A percentile compares a stretch with the other conserved stretches of the same genome.
phyloP scores from a whole-genome alignment of 2,888 invertebrate species.

The Diplolepis rosae region DNA sequence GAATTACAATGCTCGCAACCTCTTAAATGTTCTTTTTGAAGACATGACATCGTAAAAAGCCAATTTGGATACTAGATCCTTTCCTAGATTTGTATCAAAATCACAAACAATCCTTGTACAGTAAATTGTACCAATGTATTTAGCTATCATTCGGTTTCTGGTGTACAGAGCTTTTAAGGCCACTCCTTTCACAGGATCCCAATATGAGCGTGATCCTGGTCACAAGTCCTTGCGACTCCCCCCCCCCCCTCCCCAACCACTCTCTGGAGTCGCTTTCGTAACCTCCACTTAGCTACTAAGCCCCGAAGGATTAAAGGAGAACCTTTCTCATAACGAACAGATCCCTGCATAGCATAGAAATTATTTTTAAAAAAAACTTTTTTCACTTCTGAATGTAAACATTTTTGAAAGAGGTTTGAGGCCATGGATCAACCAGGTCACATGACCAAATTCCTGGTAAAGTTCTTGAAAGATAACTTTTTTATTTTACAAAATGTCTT shows the following conservation, averaged over 20 bases:
- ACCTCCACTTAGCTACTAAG: slow-evolving; percentile 25
- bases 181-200: slow-evolving; percentile 24
- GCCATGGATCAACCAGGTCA: too few relatives aligned
- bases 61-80: background rate
- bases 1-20: slow-evolving; percentile 5
- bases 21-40: background rate
- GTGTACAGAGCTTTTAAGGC: slow-evolving; percentile 28
- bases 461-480: too few relatives aligned
- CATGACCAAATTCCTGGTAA: too few relatives aligned
- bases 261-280: slow-evolving; percentile 2
- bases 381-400: background rate
- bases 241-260: background rate
- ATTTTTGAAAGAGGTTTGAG: background rate
- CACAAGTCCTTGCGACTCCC: slow-evolving; percentile 26
- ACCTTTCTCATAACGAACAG: slow-evolving; percentile 28
- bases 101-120: background rate
- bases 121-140: slow-evolving; percentile 11
- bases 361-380: background rate
- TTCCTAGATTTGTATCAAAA: slow-evolving; percentile 1
- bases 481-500: too few relatives aligned
- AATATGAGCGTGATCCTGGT: slow-evolving; percentile 23
- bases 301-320: slow-evolving; percentile 17
- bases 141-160: slow-evolving; percentile 20
- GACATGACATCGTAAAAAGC: slow-evolving; percentile 20
- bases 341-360: background rate